Evolutionary conservation across 2,797 vertebrate genomes (phyloP).

Genomic region (Sebastolobus altivelis): DNA sequence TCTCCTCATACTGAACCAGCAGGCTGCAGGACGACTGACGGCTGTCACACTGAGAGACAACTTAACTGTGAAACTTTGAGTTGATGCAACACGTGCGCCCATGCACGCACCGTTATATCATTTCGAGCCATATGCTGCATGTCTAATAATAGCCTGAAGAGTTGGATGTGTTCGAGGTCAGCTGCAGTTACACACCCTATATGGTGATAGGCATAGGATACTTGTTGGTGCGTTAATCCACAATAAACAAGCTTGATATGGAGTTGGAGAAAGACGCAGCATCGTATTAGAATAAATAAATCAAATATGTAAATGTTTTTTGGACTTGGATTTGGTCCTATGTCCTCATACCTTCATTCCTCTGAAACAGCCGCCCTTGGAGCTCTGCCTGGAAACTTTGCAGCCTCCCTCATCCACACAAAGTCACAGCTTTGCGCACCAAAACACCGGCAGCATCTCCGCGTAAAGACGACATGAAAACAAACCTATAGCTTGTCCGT

Average conservation of each 20-base stretch:
- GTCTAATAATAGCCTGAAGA: slow-evolving; percentile 8
- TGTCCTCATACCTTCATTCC: slow-evolving; percentile 8
- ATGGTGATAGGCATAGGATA: neutral
- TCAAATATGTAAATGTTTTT: too few species aligned
- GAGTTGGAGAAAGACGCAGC: neutral
- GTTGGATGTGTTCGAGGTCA: neutral
- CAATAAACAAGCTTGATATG: neutral
- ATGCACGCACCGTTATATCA: neutral
- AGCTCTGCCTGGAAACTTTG: slow-evolving; percentile 26
- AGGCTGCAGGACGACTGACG: neutral
- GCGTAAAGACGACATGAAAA: neutral
- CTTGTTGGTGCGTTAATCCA: neutral
- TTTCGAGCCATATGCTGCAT: neutral
- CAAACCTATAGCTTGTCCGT: neutral
- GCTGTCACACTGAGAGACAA: neutral
- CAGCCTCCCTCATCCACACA: slow-evolving; percentile 8
- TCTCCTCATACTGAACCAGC: neutral
- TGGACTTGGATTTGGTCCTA: accelerated
- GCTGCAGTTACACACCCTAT: neutral
- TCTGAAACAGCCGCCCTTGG: neutral
- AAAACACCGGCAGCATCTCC: neutral
- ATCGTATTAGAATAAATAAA: neutral
- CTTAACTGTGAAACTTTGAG: neutral
- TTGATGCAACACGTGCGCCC: neutral
- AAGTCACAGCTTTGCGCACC: slow-evolving; percentile 9